phyloP scores from a whole-genome alignment of 2,888 invertebrate genomes.

The Bruchidius siliquastri region DNA sequence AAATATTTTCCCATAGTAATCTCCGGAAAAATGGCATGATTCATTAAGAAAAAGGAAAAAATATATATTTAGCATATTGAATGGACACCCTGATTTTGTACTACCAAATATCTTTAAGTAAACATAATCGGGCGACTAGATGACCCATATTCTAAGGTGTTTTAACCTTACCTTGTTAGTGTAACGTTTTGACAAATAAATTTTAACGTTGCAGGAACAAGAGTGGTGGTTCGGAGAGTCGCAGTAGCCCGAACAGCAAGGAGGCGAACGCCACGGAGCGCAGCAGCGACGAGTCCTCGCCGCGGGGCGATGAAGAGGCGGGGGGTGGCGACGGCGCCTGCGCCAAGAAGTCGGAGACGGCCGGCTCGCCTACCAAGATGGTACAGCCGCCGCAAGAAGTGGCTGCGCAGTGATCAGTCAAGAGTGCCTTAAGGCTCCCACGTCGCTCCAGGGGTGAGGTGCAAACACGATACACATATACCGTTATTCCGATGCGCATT shows the following conservation, averaged over 20 bases:
- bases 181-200: no score
- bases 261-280: conserved; percentile 4
- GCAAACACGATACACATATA: no score
- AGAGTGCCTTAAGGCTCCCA: neutral
- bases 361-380: neutral
- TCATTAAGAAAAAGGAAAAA: no score
- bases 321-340: neutral
- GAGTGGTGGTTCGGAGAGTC: neutral
- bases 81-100: no score
- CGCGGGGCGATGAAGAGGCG: conserved; percentile 20
- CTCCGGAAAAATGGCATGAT: no score
- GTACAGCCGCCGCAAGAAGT: neutral
- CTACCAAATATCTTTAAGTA: no score
- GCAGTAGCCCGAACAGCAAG: conserved; percentile 10
- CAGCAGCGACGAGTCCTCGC: conserved; percentile 26
- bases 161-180: no score
- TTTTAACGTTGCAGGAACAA: neutral
- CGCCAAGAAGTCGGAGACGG: neutral
- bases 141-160: no score
- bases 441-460: neutral
- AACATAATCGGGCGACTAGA: no score
- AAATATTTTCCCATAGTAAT: no score
- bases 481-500: no score
- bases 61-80: no score
- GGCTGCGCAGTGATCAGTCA: neutral